Evolutionary conservation across 1,140 invertebrate genomes (phyloP), one percentile per base, ranked within the genome.

Genomic region (Dryas iulia): DNA sequence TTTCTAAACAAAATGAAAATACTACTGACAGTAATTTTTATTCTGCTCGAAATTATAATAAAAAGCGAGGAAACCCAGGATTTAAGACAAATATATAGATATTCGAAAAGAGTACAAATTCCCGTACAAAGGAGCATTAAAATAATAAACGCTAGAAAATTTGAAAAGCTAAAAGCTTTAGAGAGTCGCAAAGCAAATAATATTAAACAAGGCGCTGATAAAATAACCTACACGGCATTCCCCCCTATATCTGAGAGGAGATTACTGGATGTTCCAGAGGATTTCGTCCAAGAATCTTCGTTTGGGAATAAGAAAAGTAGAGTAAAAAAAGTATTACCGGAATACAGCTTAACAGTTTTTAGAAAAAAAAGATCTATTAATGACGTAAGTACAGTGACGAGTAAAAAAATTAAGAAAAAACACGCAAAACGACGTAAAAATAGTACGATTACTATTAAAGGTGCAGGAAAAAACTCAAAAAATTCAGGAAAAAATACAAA

Each of bases 241-340:
- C 67, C 75, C 23, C 63, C 66, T 1, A 64, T 64, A 4, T 14
- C 47, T 33, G 26, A 62, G 3, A 69, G 30, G 31, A 31, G 7
- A 25, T 11, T 53, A 54, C 1, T 57, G 10, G 58, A 69, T 23
- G 31, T 53, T 2, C 62, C 35, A 57, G 66, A 59, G 39, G 72
- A 14, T 6, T 14, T 14, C 14, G 33, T 21, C 14, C 18, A 47
- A 1, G 14, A 18, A 21, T 18, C 18, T 2, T 18, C 18, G 7
- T 14, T 11, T 47, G 8, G 2, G 1, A 59, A 79, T 26, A 68
- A 69, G n/a, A 86, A 78, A 56, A 35, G 67, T 0, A 73, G 85
- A 53, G 69, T 83, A 5, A 84, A 84, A 35, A 87, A 84, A 61
- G 73, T 82, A 7, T 72, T 84, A 61, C 71, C 79, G 0, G 79